These are phyloP conservation scores for Cephalopachus bancanus DNA, from an alignment of 2,797 vertebrate genomes.

Conservation along the genomic window DNA sequence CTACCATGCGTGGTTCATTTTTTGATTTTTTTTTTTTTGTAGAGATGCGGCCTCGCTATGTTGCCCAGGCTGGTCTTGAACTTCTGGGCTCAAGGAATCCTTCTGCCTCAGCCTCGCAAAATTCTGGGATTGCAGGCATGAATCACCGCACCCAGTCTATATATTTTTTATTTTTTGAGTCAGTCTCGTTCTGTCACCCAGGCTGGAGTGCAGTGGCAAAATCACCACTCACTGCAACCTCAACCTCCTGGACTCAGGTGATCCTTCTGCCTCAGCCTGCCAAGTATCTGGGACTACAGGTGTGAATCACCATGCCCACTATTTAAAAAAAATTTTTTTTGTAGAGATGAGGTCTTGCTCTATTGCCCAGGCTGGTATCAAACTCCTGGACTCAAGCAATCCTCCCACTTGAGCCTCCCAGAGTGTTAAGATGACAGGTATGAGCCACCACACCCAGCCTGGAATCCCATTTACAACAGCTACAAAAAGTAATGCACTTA, in stretches of 20 bases:
- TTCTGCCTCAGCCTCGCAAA: background rate
- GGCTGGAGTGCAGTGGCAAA: background rate
- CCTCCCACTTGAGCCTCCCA: background rate
- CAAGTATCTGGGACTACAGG: background rate
- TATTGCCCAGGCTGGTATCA: background rate
- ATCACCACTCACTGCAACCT: background rate
- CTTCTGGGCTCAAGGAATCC: background rate
- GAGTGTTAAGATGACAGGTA: background rate
- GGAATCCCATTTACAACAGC: too few relatives aligned
- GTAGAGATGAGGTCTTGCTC: background rate
- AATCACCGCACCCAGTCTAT: background rate
- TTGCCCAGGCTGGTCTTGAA: background rate
- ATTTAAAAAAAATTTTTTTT: background rate
- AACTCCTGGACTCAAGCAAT: background rate
- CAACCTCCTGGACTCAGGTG: background rate
- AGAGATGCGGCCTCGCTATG: background rate
- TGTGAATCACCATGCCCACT: background rate
- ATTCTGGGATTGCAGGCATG: background rate
- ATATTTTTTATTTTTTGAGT: background rate
- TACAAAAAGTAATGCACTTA: too few relatives aligned
- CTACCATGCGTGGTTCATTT: background rate
- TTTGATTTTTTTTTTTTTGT: background rate
- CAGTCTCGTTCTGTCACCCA: background rate
- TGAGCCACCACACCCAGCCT: background rate
- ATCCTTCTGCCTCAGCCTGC: background rate